A percentile compares a stretch with the other conserved stretches of the same genome.
Evolutionary conservation across 2,888 invertebrate species (phyloP).

Genomic region (Himalopsyche japonica): DNA sequence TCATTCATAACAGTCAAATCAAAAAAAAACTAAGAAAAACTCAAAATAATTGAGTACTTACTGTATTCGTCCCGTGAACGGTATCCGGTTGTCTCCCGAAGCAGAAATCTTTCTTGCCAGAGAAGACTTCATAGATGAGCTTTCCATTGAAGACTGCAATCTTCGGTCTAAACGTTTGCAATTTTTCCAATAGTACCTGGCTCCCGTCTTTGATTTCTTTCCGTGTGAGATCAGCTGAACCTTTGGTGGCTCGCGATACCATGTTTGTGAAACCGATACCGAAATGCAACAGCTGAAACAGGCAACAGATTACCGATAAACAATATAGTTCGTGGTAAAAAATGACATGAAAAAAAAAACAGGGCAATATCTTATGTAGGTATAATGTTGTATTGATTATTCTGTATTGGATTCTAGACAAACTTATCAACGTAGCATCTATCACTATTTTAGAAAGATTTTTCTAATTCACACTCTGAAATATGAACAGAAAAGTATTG

Average conservation of each 20-base stretch:
- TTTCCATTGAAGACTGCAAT: conserved; percentile 99
- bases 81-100: conserved; percentile 95
- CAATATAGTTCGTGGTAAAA: background rate
- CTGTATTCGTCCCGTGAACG: conserved; percentile 92
- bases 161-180: conserved; percentile 91
- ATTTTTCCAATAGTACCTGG: conserved; percentile 83
- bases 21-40: too few species aligned
- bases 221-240: conserved; percentile 91
- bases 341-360: background rate
- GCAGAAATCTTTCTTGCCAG: conserved; percentile 95
- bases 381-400: too few species aligned
- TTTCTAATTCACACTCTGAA: too few species aligned
- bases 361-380: too few species aligned
- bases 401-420: background rate
- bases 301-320: background rate
- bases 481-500: too few species aligned
- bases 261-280: conserved; percentile 99
- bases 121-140: conserved; percentile 96
- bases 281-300: conserved; percentile 72
- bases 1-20: too few species aligned
- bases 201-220: conserved; percentile 95
- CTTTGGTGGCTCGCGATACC: conserved; percentile 93
- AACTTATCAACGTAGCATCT: background rate
- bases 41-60: too few species aligned
- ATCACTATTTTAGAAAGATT: too few species aligned